Evolutionary conservation across 2,113 vertebrate genomes (phyloP).

Genomic region (Haemorhous mexicanus): DNA sequence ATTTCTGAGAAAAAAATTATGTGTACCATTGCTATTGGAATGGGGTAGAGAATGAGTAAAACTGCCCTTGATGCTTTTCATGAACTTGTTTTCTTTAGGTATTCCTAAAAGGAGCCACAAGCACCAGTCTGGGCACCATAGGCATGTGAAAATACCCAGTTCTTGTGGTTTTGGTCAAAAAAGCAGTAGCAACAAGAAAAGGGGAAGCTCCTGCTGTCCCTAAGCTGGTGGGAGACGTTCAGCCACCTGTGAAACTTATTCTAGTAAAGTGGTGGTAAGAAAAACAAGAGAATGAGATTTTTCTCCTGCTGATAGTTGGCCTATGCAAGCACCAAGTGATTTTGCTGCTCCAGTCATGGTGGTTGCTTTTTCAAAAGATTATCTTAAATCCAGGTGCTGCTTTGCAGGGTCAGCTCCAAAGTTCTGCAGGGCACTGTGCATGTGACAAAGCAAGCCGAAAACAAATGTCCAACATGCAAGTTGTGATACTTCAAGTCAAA

Average conservation of each 20-base stretch:
- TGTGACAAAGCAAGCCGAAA: neutral
- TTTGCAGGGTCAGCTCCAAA: neutral
- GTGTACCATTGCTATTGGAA: neutral
- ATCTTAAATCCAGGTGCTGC: neutral
- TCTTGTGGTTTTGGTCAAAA: neutral
- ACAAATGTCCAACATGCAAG: rapidly evolving
- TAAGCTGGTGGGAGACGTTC: neutral
- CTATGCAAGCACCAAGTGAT: neutral
- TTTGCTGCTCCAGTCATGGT: neutral
- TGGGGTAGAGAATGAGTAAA: neutral
- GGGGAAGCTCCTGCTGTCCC: neutral
- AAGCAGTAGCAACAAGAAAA: neutral
- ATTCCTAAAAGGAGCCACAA: neutral
- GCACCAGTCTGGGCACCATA: neutral
- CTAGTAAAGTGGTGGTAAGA: neutral
- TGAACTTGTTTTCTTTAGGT: neutral
- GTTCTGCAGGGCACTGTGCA: neutral
- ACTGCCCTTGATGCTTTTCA: neutral
- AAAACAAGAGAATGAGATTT: neutral
- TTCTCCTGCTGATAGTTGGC: neutral
- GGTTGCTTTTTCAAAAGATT: neutral
- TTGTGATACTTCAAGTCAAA: neutral
- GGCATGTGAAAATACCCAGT: neutral
- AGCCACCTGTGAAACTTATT: neutral
- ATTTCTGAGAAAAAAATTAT: neutral